Evolutionary conservation across 2,797 vertebrate species (phyloP), one percentile per base, ranked within the genome.

Genomic region (Parauchenoglanis punctatus): DNA sequence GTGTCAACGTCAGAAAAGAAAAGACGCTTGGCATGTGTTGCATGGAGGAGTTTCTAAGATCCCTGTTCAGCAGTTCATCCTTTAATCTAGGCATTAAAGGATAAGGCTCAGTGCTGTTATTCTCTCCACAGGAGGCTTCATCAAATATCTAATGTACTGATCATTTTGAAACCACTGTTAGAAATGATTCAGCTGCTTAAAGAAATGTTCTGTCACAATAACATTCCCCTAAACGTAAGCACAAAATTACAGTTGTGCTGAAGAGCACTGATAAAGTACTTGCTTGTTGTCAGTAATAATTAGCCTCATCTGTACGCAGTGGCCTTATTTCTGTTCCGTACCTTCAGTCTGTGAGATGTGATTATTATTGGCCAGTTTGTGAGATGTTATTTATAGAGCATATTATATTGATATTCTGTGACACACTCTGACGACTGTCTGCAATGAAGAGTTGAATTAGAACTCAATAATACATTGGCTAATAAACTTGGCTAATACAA

Each of bases 361-460:
- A 28, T 28, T 28, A 54, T 77, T 54, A 54, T 77, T 77, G 49
- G 5, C 49, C n/a, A 77, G 49, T 54, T 77, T 54, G 49, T 31
- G 75, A 52, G n/a, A 2, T 76, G 23, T 76, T 76, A 73, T 44
- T 46, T 76, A 76, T 52, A 52, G 73, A n/a, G 23, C 25, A 1
- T 52, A 2, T n/a, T 46, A 40, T 25, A 75, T 15, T 49, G 23
- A 52, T 52, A 80, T 80, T 35, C 76, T 40, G 76, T 80, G 28
- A 31, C 8, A 58, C 6, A 18, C 49, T 35, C 28, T 58, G 73
- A 52, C 28, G n/a, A 77, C 49, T 56, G 49, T 54, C 72, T 75
- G 44, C 76, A 40, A 61, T 61, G 10, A 81, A 44, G 49, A 59
- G 31, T n/a, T 75, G 20, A 95, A 95, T 94, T 94, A 93, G 91